Percentiles rank a stretch among this genome's conserved stretches.
These are phyloP conservation scores for Megastigmus dorsalis DNA, from an alignment of 2,888 invertebrate species.

Conservation along the genomic window DNA sequence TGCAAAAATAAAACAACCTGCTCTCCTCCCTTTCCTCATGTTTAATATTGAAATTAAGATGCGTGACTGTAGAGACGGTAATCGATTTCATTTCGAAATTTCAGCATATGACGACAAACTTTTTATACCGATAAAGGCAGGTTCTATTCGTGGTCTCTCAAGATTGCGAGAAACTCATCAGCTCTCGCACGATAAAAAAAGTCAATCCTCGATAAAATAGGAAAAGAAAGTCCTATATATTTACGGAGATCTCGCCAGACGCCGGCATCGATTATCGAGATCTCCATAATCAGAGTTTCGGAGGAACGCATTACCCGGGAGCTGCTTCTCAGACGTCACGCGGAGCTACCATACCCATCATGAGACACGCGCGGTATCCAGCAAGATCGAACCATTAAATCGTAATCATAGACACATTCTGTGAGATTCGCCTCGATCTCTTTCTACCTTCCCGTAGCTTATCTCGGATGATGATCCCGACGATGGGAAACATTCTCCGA, in stretches of 20 bases:
- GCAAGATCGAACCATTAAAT: slow-evolving; percentile 41
- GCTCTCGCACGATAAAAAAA: too few species aligned
- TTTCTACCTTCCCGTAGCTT: neutral
- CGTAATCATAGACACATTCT: slow-evolving; percentile 50
- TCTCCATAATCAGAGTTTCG: slow-evolving; percentile 36
- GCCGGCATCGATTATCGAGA: slow-evolving; percentile 40
- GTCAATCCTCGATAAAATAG: too few species aligned
- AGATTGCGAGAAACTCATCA: neutral
- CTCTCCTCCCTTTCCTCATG: neutral
- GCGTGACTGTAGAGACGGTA: too few species aligned
- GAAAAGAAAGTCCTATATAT: too few species aligned
- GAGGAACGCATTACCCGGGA: neutral
- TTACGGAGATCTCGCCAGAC: slow-evolving; percentile 22
- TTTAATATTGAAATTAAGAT: slow-evolving; percentile 7
- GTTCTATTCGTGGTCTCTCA: neutral
- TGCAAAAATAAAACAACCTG: neutral
- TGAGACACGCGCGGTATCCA: slow-evolving; percentile 11
- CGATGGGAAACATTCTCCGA: neutral
- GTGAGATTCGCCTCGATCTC: neutral
- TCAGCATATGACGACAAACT: neutral
- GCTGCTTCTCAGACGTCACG: neutral
- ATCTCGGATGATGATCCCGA: too few species aligned
- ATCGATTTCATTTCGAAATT: too few species aligned
- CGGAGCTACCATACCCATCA: neutral
- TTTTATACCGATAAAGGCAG: neutral